Evolutionary conservation across 2,888 invertebrate genomes (phyloP).

Genomic region (Tenthredo mesomela): DNA sequence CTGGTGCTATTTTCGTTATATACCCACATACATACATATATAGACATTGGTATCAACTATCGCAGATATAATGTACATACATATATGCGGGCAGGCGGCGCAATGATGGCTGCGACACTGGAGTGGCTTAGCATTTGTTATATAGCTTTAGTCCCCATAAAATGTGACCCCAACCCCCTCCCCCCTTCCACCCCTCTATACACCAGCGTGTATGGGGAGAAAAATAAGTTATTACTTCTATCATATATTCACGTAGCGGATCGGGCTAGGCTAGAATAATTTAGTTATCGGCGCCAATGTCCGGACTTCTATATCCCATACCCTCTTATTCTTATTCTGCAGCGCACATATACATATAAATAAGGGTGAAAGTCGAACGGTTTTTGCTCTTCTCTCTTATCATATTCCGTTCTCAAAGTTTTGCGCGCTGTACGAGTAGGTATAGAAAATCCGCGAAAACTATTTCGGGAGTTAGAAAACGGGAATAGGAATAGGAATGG

Average conservation of each 20-base stretch:
- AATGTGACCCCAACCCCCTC: conserved; percentile 44
- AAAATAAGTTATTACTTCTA: conserved; percentile 75
- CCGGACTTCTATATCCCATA: background rate
- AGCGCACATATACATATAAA: background rate
- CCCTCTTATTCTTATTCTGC: background rate
- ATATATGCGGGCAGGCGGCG: conserved; percentile 18
- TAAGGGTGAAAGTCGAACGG: background rate
- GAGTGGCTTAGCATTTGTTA: conserved; percentile 51
- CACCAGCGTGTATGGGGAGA: conserved; percentile 5
- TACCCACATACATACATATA: conserved; percentile 17
- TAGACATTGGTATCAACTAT: conserved; percentile 3
- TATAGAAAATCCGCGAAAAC: background rate
- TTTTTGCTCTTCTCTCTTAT: background rate
- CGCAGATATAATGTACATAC: background rate
- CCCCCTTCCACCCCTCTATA: background rate
- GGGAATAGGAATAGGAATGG: background rate
- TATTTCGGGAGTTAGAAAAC: background rate
- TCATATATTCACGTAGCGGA: conserved; percentile 73
- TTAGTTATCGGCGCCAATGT: conserved; percentile 61
- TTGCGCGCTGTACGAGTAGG: background rate
- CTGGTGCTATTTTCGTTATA: conserved; percentile 39
- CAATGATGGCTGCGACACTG: conserved; percentile 52
- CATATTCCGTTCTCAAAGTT: background rate
- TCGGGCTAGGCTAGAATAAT: conserved; percentile 70
- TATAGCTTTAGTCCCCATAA: conserved; percentile 46